These are phyloP conservation scores for Oostethus manadensis DNA, from an alignment of 2,113 vertebrate species.

Conservation along the genomic window DNA sequence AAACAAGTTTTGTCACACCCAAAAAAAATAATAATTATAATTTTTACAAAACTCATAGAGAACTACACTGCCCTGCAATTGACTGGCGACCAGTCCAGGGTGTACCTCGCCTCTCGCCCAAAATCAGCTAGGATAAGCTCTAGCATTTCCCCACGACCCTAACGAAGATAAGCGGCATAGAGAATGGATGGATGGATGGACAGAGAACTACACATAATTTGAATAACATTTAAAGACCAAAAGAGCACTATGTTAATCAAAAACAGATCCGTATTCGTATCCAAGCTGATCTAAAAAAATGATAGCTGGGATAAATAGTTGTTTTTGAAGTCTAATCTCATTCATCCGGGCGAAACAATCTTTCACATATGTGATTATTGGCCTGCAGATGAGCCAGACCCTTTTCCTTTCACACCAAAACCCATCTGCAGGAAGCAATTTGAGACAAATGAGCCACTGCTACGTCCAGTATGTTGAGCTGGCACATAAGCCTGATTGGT, in stretches of 20 bases:
- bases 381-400: slow-evolving; percentile 21
- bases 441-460: slow-evolving; percentile 19
- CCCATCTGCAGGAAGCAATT: slow-evolving; percentile 30
- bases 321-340: slow-evolving; percentile 51
- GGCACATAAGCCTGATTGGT: neutral
- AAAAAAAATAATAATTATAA: slow-evolving; percentile 46
- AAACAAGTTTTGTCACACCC: slow-evolving; percentile 31
- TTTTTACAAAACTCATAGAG: slow-evolving; percentile 51
- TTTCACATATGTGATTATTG: slow-evolving; percentile 46
- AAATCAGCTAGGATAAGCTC: too few relatives aligned
- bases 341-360: slow-evolving; percentile 51
- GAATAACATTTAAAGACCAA: slow-evolving; percentile 50
- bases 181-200: too few relatives aligned
- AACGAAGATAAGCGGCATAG: too few relatives aligned
- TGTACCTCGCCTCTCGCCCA: too few relatives aligned
- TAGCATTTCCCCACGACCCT: too few relatives aligned
- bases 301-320: slow-evolving; percentile 46
- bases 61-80: too few relatives aligned
- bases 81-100: too few relatives aligned
- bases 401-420: slow-evolving; percentile 23
- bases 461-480: slow-evolving; percentile 16
- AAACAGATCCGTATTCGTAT: slow-evolving; percentile 17
- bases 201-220: slow-evolving; percentile 50
- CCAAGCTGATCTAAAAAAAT: neutral
- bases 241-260: slow-evolving; percentile 17